Base-by-base conservation (phyloP, 2,113 vertebrate species). In the Dolichotis patagonum region DNA sequence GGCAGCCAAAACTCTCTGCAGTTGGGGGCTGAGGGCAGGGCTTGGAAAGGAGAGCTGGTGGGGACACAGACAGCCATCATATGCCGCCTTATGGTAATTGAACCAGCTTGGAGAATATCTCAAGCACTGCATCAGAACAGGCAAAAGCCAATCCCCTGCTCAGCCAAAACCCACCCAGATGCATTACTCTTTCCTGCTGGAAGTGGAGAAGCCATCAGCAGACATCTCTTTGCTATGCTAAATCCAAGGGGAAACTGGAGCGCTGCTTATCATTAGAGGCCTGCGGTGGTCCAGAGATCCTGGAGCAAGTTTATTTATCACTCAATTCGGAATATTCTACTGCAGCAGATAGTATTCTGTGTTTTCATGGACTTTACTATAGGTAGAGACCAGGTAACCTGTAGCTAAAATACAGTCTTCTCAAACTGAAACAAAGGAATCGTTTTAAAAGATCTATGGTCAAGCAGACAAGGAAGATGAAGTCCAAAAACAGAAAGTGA, bases 251-350 rank as follows among this genome's bases (percentile, higher is more conserved):
- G 43, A 38, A 75, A 80, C 4, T 5, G 1, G 75, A 80, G 7
- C 35, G 26, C 2, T 89, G 54, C 60, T 77, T 85, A 89, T 93
- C 62, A 28, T 49, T 32, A 84, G 60, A 97, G 32, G 49, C 46
- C 11, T 35, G n/a, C 14, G 54, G 28, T 46, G 41, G 7, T 63
- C 83, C n/a, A 69, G 60, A 43, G 41, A 49, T 58, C 58, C 52
- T 16, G 38, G 38, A 54, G 56, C 41, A n/a, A 20, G 49, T 52
- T 88, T 60, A 62, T 28, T 22, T 77, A 46, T 82, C 86, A 82
- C 46, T 73, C 11, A 49, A n/a, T 90, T 85, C 77, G 78, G 83
- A 95, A 60, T 86, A 26, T 43, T 84, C 49, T 7, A 43, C 24
- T 0, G 1, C 28, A 19, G 56, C 62, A 54, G 71, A 46, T 41